These are phyloP conservation scores for Rhynchomys soricoides DNA, from an alignment of 2,113 vertebrate genomes.

Conservation along the genomic window DNA sequence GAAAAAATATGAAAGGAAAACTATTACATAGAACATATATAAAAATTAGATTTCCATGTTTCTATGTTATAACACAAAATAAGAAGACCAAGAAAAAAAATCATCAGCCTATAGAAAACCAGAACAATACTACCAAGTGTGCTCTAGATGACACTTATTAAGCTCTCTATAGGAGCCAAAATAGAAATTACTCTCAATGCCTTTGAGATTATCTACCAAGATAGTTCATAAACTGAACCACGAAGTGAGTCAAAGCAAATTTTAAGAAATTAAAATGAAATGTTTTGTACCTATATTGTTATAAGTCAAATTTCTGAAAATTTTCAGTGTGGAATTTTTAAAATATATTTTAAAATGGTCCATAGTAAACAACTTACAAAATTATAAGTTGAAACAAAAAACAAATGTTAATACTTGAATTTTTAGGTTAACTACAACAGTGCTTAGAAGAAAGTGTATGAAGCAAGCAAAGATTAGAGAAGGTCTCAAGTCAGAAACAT, in stretches of 20 bases:
- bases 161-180: not conserved
- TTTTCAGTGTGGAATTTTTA: not conserved
- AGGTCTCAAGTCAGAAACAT: not conserved
- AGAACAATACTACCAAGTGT: conserved; percentile 13
- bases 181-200: not conserved
- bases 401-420: not conserved
- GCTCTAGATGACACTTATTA: not conserved
- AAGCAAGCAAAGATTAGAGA: not conserved
- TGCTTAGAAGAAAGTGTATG: not conserved
- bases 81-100: not conserved
- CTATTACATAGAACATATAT: not conserved
- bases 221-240: not conserved
- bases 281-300: not conserved
- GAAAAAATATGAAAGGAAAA: not conserved
- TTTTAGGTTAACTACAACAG: not conserved
- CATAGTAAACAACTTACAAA: not conserved
- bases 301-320: not conserved
- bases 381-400: not conserved
- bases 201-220: not conserved
- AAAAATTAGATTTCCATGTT: not conserved
- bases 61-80: not conserved
- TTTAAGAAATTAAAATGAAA: not conserved
- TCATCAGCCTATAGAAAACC: not conserved
- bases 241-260: not conserved
- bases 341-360: not conserved